Conservation (phyloP, 2,113 vertebrate genomes). For the Benitochromis conjunctus region DNA sequence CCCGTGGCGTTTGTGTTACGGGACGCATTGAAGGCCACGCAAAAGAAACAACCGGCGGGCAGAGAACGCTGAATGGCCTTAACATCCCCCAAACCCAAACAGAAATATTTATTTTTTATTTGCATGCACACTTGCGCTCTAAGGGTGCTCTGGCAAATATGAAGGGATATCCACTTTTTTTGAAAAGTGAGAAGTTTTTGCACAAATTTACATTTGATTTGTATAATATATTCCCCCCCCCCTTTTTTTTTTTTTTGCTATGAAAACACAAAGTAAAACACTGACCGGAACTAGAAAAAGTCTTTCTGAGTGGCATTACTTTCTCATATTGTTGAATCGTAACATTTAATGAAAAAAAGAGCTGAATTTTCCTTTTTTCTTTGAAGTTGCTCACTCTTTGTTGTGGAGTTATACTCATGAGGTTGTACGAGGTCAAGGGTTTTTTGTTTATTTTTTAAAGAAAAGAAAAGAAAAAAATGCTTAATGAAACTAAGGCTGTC, state of each 20-base stretch:
- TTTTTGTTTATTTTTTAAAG: neutral
- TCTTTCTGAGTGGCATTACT: neutral
- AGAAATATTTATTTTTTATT: conserved; percentile 9
- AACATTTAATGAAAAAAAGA: neutral
- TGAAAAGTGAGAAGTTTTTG: neutral
- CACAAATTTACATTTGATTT: neutral
- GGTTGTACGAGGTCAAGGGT: neutral
- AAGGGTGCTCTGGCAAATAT: neutral
- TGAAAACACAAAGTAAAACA: neutral
- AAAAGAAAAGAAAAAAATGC: neutral
- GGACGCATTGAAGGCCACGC: conserved; percentile 23
- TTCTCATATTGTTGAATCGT: neutral
- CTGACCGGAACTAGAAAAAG: neutral
- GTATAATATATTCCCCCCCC: neutral
- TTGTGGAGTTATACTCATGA: neutral
- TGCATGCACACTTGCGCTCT: neutral
- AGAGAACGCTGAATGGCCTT: conserved; percentile 23
- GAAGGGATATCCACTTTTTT: neutral
- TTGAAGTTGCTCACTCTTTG: neutral
- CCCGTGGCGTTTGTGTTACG: conserved; percentile 19
- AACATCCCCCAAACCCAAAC: neutral
- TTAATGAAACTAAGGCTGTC: neutral
- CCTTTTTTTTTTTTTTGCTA: neutral
- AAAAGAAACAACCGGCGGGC: conserved; percentile 21
- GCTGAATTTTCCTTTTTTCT: neutral